phyloP scores from a whole-genome alignment of 2,888 invertebrate genomes.

The Erebia aethiops region DNA sequence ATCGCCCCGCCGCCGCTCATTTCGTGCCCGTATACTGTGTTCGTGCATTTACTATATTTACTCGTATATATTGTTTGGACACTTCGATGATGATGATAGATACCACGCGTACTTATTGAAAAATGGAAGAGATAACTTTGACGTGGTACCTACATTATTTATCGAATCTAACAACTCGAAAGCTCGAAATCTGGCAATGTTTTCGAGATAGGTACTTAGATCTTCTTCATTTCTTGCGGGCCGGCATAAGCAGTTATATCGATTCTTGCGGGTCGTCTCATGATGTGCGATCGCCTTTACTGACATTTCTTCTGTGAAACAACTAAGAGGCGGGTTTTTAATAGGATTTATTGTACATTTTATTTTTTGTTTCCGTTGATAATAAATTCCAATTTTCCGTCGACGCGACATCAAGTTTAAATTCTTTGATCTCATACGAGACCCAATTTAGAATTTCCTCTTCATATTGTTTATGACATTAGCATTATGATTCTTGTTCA shows the following conservation, averaged over 20 bases:
- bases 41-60: too few species aligned
- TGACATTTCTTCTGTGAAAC: conserved; percentile 59
- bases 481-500: conserved; percentile 10
- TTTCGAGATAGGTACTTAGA: too few species aligned
- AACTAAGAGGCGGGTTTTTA: conserved; percentile 63
- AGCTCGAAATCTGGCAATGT: too few species aligned
- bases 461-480: conserved; percentile 37
- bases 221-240: too few species aligned
- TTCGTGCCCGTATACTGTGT: too few species aligned
- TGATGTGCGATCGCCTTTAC: conserved; percentile 54
- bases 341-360: conserved; percentile 69
- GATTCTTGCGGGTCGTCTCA: background rate
- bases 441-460: conserved; percentile 42
- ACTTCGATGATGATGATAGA: too few species aligned
- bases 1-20: too few species aligned
- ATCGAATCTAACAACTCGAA: too few species aligned
- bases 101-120: too few species aligned
- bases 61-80: too few species aligned
- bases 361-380: conserved; percentile 72
- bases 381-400: conserved; percentile 56
- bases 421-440: conserved; percentile 46
- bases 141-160: too few species aligned
- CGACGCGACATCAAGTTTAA: conserved; percentile 33
- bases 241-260: background rate
- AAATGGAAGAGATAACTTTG: too few species aligned